phyloP scores from a whole-genome alignment of 92 coral and sea anemone genomes.

The Pocillopora grandis region DNA sequence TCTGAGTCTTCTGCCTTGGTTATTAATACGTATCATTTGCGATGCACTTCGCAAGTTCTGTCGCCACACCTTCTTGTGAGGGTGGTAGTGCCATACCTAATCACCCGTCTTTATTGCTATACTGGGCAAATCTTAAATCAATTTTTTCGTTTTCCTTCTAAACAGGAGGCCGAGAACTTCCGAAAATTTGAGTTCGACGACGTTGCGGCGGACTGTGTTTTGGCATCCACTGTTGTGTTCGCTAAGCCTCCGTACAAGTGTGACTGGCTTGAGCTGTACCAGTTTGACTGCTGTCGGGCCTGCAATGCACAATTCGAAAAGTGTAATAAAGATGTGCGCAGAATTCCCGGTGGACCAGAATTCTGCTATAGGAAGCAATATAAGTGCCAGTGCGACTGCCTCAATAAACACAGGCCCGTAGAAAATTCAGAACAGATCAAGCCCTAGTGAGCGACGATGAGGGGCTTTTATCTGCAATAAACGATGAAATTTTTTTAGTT shows the following conservation, averaged over 20 bases:
- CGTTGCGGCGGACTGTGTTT: slow-evolving; percentile 8
- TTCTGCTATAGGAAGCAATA: slow-evolving; percentile 23
- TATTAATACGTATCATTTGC: neutral
- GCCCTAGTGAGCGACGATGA: no score
- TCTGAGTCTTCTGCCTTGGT: neutral
- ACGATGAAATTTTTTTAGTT: neutral
- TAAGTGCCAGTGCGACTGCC: slow-evolving; percentile 25
- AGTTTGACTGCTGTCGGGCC: slow-evolving; percentile 29
- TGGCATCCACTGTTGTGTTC: slow-evolving; percentile 29
- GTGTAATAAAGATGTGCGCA: neutral
- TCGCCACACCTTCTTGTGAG: no score
- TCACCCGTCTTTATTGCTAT: neutral
- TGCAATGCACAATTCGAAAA: slow-evolving; percentile 8
- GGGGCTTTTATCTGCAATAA: neutral
- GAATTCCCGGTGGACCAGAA: neutral
- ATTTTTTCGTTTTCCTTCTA: neutral
- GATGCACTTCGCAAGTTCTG: neutral
- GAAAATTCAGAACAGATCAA: neutral
- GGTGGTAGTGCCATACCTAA: neutral
- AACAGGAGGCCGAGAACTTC: neutral
- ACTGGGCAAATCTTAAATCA: neutral
- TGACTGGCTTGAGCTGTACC: neutral
- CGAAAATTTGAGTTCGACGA: neutral
- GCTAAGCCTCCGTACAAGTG: neutral
- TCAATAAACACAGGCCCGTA: slow-evolving; percentile 2